Conservation (phyloP, 2,888 invertebrate species). For the Dichetophora obliterata region DNA sequence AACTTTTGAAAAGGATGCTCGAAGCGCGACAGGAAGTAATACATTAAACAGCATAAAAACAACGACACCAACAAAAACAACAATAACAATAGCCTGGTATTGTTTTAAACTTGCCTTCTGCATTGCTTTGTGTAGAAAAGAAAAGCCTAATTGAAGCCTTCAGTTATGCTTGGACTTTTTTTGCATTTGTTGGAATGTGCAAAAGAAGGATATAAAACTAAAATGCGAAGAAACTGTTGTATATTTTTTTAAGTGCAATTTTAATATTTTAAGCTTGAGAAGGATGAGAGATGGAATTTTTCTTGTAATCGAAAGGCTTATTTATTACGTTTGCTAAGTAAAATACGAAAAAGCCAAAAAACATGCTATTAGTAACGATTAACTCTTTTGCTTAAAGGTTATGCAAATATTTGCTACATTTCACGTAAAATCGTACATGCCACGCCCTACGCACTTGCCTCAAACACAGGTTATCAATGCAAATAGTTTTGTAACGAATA, state of each 20-base stretch:
- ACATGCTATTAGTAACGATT: too few species aligned
- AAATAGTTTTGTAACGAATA: slow-evolving; percentile 2
- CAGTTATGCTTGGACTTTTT: not conserved
- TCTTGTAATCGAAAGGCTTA: too few species aligned
- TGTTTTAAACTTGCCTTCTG: slow-evolving; percentile 1
- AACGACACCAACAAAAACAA: not conserved
- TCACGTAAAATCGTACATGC: not conserved
- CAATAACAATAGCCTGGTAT: slow-evolving; percentile 7
- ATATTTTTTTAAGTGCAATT: not conserved
- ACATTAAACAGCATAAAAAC: slow-evolving; percentile 18
- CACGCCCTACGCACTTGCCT: not conserved
- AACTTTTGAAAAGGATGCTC: slow-evolving; percentile 21
- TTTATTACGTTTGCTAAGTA: too few species aligned
- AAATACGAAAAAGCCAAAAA: too few species aligned
- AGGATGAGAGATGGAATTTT: too few species aligned
- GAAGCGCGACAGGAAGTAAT: slow-evolving; percentile 31
- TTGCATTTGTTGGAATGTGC: not conserved
- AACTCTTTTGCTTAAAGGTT: too few species aligned
- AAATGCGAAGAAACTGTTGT: not conserved
- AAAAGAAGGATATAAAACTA: not conserved
- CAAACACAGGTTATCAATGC: not conserved
- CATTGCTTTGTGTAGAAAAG: slow-evolving; percentile 6
- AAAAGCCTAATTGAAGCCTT: slow-evolving; percentile 31
- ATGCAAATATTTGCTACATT: too few species aligned
- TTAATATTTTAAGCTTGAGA: too few species aligned